A percentile compares a stretch with the other conserved stretches of the same genome.
phyloP scores from a whole-genome alignment of 2,888 invertebrate species.

The Tetragonisca angustula region DNA sequence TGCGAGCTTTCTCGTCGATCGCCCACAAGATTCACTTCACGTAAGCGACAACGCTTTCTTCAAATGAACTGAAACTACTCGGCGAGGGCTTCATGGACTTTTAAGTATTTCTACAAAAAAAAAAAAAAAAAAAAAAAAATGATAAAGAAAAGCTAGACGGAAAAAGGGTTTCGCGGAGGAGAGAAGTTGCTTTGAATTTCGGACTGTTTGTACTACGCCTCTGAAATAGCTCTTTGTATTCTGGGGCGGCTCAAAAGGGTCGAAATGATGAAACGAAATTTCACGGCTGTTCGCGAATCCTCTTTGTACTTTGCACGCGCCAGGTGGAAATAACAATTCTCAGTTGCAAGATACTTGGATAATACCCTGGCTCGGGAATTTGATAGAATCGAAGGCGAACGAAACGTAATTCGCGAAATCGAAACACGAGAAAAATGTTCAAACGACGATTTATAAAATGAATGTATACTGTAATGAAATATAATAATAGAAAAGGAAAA shows the following conservation, averaged over 20 bases:
- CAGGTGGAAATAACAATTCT: constrained; percentile 11
- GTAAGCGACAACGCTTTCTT: neutral
- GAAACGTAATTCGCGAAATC: neutral
- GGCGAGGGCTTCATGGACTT: neutral
- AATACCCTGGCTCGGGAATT: neutral
- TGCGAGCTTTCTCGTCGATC: neutral
- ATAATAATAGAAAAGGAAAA: too few species aligned
- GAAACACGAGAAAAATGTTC: neutral
- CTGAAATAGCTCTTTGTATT: constrained; percentile 32
- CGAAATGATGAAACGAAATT: constrained; percentile 33
- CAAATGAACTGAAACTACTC: neutral
- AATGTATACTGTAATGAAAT: too few species aligned
- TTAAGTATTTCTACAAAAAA: constrained; percentile 4
- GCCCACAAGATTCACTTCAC: neutral
- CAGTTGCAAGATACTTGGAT: constrained; percentile 3
- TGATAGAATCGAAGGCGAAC: neutral
- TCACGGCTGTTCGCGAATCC: constrained; percentile 23
- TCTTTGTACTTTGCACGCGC: constrained; percentile 25
- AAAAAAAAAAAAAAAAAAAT: too few species aligned
- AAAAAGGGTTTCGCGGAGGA: neutral
- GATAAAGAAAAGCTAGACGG: neutral
- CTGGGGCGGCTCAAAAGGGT: neutral
- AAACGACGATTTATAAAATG: neutral
- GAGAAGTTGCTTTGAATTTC: constrained; percentile 15
- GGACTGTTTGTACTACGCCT: constrained; percentile 20